phyloP scores from a whole-genome alignment of 2,888 invertebrate species.

The Horisme vitalbata region DNA sequence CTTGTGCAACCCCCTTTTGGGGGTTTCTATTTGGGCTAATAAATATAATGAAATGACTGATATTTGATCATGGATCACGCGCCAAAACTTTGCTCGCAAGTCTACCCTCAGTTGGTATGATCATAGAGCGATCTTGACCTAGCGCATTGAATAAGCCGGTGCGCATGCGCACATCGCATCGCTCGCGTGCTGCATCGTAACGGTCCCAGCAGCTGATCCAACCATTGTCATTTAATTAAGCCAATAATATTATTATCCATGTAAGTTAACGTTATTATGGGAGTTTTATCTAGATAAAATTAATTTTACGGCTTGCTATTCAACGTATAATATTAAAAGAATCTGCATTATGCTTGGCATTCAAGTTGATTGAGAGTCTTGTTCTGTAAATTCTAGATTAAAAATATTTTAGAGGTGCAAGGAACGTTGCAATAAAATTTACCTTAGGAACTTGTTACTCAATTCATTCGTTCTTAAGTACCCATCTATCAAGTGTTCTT shows the following conservation, averaged over 20 bases:
- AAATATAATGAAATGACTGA: too few relatives aligned
- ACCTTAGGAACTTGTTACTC: too few relatives aligned
- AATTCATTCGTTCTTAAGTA: too few relatives aligned
- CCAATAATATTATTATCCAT: slow-evolving; percentile 40
- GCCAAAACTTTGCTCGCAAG: too few relatives aligned
- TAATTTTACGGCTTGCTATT: slow-evolving; percentile 13
- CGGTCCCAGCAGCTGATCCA: slow-evolving; percentile 73
- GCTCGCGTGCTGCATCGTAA: slow-evolving; percentile 72
- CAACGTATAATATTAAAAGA: slow-evolving; percentile 7
- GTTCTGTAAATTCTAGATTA: slow-evolving; percentile 7
- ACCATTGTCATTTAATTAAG: slow-evolving; percentile 68
- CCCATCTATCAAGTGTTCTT: too few relatives aligned
- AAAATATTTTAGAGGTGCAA: too few relatives aligned
- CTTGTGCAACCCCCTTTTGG: too few relatives aligned
- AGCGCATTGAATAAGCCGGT: slow-evolving; percentile 40
- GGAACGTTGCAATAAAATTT: too few relatives aligned
- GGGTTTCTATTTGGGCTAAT: too few relatives aligned
- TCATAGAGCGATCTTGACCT: slow-evolving; percentile 44
- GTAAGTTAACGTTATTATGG: slow-evolving; percentile 4
- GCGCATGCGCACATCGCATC: slow-evolving; percentile 30
- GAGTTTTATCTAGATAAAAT: slow-evolving; percentile 25
- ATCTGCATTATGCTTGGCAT: slow-evolving; percentile 16
- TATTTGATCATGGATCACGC: too few relatives aligned
- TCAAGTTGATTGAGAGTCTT: slow-evolving; percentile 14
- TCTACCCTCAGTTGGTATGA: too few relatives aligned